A percentile compares a stretch with the other conserved stretches of the same genome.
phyloP scores from a whole-genome alignment of 2,113 vertebrate species.

The Zosterops japonicus region DNA sequence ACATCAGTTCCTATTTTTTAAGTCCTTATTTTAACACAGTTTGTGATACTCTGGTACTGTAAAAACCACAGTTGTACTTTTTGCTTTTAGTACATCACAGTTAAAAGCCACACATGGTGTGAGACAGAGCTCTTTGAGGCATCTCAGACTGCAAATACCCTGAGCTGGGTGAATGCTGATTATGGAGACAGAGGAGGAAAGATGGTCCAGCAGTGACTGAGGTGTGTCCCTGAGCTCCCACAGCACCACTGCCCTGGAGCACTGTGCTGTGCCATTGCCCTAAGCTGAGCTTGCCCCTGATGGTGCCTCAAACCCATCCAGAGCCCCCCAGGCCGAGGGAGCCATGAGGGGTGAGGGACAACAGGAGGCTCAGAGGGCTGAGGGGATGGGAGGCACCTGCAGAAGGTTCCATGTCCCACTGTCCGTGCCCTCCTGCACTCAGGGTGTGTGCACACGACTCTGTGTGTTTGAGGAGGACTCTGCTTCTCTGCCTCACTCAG shows the following conservation, averaged over 20 bases:
- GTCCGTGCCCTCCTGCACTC: background rate
- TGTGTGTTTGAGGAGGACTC: background rate
- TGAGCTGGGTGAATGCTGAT: background rate
- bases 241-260: background rate
- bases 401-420: background rate
- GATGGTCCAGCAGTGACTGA: rapidly evolving
- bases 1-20: background rate
- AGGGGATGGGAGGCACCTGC: background rate
- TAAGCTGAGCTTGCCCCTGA: background rate
- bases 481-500: background rate
- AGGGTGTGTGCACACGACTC: rapidly evolving
- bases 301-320: background rate
- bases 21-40: background rate
- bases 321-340: rapidly evolving
- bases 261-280: background rate
- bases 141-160: background rate
- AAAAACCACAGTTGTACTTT: background rate
- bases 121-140: background rate
- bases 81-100: background rate
- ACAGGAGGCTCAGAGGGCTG: background rate
- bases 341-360: background rate
- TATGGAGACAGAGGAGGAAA: background rate
- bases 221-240: background rate
- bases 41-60: background rate
- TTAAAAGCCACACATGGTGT: background rate